Conservation (phyloP, 2,113 vertebrate genomes). For the Vulpes lagopus region DNA sequence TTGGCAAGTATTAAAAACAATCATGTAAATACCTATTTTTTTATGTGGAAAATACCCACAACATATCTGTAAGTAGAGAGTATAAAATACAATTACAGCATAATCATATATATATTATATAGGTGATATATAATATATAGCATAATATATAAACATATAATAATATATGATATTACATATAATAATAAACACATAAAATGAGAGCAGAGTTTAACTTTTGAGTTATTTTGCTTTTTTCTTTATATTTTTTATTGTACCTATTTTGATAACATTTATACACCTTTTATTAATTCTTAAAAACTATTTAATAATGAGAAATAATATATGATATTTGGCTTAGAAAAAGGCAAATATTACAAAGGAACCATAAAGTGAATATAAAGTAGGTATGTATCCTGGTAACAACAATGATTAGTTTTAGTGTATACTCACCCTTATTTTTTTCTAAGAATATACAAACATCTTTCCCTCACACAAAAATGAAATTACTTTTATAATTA, state of each 20-base stretch:
- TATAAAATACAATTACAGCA: neutral
- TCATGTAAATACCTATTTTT: neutral
- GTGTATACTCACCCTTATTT: neutral
- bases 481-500: neutral
- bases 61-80: neutral
- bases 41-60: neutral
- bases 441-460: slow-evolving; percentile 12
- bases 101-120: neutral
- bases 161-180: neutral
- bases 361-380: neutral
- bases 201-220: neutral
- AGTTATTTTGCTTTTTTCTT: slow-evolving; percentile 3
- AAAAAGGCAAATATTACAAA: neutral
- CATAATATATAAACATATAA: neutral
- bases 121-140: too few relatives aligned
- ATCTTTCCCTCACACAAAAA: neutral
- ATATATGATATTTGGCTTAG: neutral
- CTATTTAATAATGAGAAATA: neutral
- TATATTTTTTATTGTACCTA: neutral
- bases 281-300: neutral
- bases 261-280: neutral
- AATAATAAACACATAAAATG: neutral
- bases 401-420: neutral
- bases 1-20: neutral
- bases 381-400: neutral